These are phyloP conservation scores for Octodon degus DNA, from an alignment of 2,113 vertebrate species.

Conservation along the genomic window DNA sequence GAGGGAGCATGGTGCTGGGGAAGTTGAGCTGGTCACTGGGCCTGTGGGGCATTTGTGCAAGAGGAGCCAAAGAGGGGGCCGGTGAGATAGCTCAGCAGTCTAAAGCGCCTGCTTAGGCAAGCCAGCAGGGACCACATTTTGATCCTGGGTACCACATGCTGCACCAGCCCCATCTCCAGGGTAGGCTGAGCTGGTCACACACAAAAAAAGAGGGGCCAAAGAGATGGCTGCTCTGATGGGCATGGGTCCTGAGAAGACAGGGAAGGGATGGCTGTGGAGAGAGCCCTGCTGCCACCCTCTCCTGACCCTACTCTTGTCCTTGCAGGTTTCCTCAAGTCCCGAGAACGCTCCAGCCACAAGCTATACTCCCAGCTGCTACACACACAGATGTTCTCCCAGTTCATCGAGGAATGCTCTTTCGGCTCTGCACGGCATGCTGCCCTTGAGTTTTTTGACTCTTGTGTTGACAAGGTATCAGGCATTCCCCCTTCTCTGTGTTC, in stretches of 20 bases:
- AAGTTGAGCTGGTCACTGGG: not conserved
- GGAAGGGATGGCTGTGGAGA: not conserved
- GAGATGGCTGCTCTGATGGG: not conserved
- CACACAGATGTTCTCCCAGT: conserved; percentile 97
- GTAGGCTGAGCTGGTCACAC: too few species aligned
- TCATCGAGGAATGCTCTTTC: conserved; percentile 97
- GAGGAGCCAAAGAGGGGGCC: not conserved
- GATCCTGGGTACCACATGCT: too few species aligned
- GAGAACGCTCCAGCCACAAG: conserved; percentile 93
- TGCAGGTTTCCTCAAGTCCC: conserved; percentile 93
- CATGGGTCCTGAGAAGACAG: not conserved
- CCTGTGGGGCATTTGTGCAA: too few species aligned
- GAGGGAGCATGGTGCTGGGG: not conserved
- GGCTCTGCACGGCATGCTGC: conserved; percentile 93
- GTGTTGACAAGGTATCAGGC: conserved; percentile 91
- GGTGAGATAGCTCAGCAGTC: too few species aligned
- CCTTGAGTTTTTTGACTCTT: conserved; percentile 96
- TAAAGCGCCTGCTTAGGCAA: too few species aligned
- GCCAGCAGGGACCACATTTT: too few species aligned
- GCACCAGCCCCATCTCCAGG: too few species aligned
- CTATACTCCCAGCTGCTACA: conserved; percentile 91
- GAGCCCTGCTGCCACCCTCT: too few species aligned
- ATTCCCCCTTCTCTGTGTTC: not conserved
- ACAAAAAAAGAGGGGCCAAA: not conserved
- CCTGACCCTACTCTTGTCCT: accelerated